Conservation (phyloP, 2,113 vertebrate genomes). For the Edolisoma coerulescens region DNA sequence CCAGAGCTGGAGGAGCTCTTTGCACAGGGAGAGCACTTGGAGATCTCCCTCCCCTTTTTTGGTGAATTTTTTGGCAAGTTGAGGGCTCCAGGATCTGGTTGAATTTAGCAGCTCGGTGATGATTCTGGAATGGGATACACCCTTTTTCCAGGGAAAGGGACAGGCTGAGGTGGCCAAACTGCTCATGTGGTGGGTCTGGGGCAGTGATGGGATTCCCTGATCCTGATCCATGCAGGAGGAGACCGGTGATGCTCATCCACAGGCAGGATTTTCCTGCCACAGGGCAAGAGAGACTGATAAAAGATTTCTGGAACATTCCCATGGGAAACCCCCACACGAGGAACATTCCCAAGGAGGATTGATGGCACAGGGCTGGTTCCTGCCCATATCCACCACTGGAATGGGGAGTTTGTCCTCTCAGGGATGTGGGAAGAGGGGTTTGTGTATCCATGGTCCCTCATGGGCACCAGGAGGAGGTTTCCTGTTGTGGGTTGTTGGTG, state of each 20-base stretch:
- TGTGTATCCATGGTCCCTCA: neutral
- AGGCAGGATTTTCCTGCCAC: neutral
- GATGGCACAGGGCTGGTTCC: neutral
- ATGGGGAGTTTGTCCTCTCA: neutral
- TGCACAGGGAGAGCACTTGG: neutral
- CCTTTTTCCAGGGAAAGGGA: neutral
- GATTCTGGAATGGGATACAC: neutral
- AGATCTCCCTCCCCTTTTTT: neutral
- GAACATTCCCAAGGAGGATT: neutral
- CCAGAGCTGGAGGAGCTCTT: neutral
- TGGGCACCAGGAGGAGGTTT: neutral
- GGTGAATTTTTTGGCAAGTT: neutral
- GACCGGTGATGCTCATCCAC: neutral
- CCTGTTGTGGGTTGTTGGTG: neutral
- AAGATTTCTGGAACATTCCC: neutral
- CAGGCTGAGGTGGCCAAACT: neutral
- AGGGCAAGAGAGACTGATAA: too few relatives aligned
- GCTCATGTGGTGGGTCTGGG: neutral
- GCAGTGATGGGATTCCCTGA: neutral
- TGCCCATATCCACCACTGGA: neutral
- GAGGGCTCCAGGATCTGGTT: neutral
- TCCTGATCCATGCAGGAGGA: neutral
- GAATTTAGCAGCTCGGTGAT: neutral
- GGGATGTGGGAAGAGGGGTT: neutral
- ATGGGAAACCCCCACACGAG: accelerated